A percentile compares a stretch with the other conserved stretches of the same genome.
Conservation (phyloP, 2,113 vertebrate species). For the Elachura formosa region DNA sequence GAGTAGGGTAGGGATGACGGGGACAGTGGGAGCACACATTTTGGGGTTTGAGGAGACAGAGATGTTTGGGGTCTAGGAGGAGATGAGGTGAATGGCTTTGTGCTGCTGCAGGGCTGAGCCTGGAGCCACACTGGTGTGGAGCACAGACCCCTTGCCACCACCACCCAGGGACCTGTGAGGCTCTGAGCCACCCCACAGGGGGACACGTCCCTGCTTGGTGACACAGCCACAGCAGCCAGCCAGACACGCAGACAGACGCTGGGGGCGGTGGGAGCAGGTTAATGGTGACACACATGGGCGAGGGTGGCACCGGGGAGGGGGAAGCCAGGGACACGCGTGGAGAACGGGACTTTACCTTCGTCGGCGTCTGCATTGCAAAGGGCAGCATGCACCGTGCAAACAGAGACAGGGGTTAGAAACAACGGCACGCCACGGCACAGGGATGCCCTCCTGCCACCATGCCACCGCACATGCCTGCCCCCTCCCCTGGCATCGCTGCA, state of each 20-base stretch:
- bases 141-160: accelerated
- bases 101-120: neutral
- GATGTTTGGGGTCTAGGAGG: neutral
- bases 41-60: neutral
- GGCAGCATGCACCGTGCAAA: conserved; percentile 97
- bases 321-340: neutral
- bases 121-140: neutral
- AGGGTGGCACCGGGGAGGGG: accelerated
- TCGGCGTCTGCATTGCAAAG: conserved; percentile 89
- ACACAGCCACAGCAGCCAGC: accelerated
- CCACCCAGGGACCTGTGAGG: neutral
- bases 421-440: neutral
- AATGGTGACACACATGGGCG: neutral
- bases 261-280: neutral
- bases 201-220: neutral
- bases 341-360: conserved; percentile 86
- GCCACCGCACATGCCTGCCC: neutral
- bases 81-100: accelerated
- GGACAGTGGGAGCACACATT: neutral
- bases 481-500: accelerated
- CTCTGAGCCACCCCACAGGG: neutral
- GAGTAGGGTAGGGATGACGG: neutral
- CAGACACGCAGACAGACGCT: neutral
- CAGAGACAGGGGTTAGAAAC: conserved; percentile 84
- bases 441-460: neutral